These are phyloP conservation scores for Caenorhabditis afra DNA, from an alignment of 2,888 invertebrate species.

Conservation along the genomic window DNA sequence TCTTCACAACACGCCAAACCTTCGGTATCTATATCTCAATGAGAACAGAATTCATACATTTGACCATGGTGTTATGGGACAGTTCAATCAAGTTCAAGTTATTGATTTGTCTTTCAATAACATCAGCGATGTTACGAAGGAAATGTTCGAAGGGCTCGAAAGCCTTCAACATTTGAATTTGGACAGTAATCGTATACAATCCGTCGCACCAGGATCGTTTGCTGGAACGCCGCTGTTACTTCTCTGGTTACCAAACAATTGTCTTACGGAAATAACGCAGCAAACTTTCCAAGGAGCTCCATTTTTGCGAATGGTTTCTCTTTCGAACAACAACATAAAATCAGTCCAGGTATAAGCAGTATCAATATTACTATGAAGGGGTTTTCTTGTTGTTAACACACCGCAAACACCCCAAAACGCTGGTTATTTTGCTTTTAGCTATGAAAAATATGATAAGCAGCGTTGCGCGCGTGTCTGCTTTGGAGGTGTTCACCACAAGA, in stretches of 20 bases:
- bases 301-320: slow-evolving; percentile 80
- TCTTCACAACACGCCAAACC: slow-evolving; percentile 73
- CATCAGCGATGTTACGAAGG: slow-evolving; percentile 72
- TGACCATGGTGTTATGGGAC: slow-evolving; percentile 87
- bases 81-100: slow-evolving; percentile 77
- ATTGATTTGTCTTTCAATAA: slow-evolving; percentile 80
- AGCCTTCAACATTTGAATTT: slow-evolving; percentile 80
- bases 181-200: slow-evolving; percentile 78
- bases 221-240: slow-evolving; percentile 80
- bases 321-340: slow-evolving; percentile 80
- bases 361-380: too few relatives aligned
- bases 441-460: too few relatives aligned
- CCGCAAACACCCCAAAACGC: too few relatives aligned
- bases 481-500: too few relatives aligned
- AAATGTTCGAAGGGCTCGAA: slow-evolving; percentile 78
- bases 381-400: too few relatives aligned
- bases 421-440: too few relatives aligned
- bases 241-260: slow-evolving; percentile 80
- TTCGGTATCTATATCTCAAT: slow-evolving; percentile 79
- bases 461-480: too few relatives aligned
- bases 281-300: slow-evolving; percentile 80
- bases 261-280: slow-evolving; percentile 73
- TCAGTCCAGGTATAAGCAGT: slow-evolving; percentile 73
- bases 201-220: slow-evolving; percentile 79
- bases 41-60: slow-evolving; percentile 78